Evolutionary conservation across 2,113 vertebrate genomes (phyloP), one percentile per base, ranked within the genome.

Genomic region (Riparia riparia): DNA sequence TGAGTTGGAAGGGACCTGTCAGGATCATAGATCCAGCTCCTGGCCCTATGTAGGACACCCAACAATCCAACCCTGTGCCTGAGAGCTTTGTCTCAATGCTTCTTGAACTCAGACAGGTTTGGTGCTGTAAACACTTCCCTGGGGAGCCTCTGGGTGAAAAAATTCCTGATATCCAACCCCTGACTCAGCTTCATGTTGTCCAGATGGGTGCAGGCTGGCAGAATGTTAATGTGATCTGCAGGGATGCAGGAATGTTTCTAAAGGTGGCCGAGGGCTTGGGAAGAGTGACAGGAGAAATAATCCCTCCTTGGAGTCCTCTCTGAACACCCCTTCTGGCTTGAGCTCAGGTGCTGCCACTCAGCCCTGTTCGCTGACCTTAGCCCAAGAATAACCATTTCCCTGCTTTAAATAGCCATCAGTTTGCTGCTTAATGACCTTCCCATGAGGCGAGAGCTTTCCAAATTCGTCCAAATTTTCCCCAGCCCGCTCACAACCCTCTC

Each of bases 351-450:
- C 82, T 12, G 37, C 72, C 1, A 2, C 92, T 80, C 42, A 78
- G 41, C 42, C 53, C 82, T 70, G 71, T 71, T 86, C 72, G 71
- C 79, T 94, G 88, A 92, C 86, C 90, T 86, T 26, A 90, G 49
- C 89, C 66, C 66, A 53, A 73, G 66, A 79, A 77, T 72, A 95
- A 90, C 56, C 49, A 63, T 74, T 80, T 7, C 11, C 68, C 50
- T 90, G 64, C 89, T 95, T 95, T 90, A 92, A 95, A 90, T 90
- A 93, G 82, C 68, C 68, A n/a, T 70, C 71, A 42, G 2, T 81
- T 92, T 58, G 76, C 92, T 92, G 60, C 68, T 71, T 81, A 83
- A 71, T 89, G 78, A 77, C 94, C 60, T 81, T 96, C 91, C 89
- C 93, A 20, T 2, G 95, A 77, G 93, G 76, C 29, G 3, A 42